These are phyloP conservation scores for Phrixothrix hirtus DNA, from an alignment of 2,888 invertebrate genomes.

Conservation along the genomic window DNA sequence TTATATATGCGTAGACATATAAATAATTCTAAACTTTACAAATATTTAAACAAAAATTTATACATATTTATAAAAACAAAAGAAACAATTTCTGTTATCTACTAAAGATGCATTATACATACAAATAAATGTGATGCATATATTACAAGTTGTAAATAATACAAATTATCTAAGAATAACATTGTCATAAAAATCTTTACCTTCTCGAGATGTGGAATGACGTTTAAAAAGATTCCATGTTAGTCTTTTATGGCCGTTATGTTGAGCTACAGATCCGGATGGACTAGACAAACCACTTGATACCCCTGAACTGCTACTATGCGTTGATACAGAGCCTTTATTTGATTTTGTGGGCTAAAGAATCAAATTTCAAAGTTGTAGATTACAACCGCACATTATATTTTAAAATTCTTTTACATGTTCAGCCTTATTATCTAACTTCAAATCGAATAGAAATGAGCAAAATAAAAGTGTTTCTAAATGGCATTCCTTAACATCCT, in stretches of 20 bases:
- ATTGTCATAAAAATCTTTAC: conserved; percentile 57
- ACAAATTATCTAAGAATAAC: conserved; percentile 50
- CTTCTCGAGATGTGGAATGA: conserved; percentile 61
- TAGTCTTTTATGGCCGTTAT: conserved; percentile 43
- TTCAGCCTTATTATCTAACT: background rate
- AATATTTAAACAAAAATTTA: too few species aligned
- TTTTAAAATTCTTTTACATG: background rate
- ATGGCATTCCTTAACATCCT: too few species aligned
- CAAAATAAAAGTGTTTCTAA: background rate
- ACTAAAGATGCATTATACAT: too few species aligned
- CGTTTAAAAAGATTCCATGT: conserved; percentile 77
- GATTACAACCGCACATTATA: background rate
- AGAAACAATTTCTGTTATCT: too few species aligned
- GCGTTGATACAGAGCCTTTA: conserved; percentile 61
- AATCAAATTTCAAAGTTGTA: background rate
- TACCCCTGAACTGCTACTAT: conserved; percentile 62
- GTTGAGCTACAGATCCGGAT: conserved; percentile 60
- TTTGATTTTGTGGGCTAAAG: conserved; percentile 50
- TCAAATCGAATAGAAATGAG: background rate
- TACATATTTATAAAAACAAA: too few species aligned
- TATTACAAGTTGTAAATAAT: background rate
- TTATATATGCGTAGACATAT: too few species aligned
- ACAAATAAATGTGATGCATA: too few species aligned
- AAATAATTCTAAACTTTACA: too few species aligned
- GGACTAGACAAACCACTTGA: conserved; percentile 64